Conservation (phyloP, 2,888 invertebrate species). For the Erannis defoliaria region DNA sequence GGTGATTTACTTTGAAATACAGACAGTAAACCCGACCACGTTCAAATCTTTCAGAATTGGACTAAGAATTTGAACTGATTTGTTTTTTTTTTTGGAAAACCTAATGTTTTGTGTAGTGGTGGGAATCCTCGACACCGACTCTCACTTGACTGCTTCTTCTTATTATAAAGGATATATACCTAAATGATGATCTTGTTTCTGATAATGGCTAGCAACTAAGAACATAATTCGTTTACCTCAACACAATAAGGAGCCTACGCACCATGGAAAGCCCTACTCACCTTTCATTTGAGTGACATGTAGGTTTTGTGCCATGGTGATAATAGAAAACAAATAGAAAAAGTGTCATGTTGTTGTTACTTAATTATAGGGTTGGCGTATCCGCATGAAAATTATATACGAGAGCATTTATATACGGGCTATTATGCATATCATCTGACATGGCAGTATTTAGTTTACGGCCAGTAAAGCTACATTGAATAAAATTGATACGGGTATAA, state of each 20-base stretch:
- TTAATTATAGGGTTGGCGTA: slow-evolving; percentile 18
- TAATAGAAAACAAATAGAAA: slow-evolving; percentile 21
- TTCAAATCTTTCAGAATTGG: too few relatives aligned
- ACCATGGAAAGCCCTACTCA: background rate
- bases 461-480: slow-evolving; percentile 2
- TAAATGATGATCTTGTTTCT: background rate
- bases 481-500: slow-evolving; percentile 12
- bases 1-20: too few relatives aligned
- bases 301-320: slow-evolving; percentile 24
- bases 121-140: too few relatives aligned
- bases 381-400: slow-evolving; percentile 8
- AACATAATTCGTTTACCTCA: background rate
- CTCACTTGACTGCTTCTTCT: too few relatives aligned
- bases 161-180: background rate
- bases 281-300: slow-evolving; percentile 3
- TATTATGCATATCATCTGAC: slow-evolving; percentile 4
- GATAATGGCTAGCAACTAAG: background rate
- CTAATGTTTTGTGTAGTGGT: too few relatives aligned
- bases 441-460: slow-evolving; percentile 11
- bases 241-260: slow-evolving; percentile 8
- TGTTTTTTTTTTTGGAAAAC: too few relatives aligned
- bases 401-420: slow-evolving; percentile 12
- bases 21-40: too few relatives aligned
- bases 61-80: too few relatives aligned
- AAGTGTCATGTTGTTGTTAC: slow-evolving; percentile 12